Evolutionary conservation across 2,888 invertebrate genomes (phyloP).

Genomic region (Prosapia bicincta): DNA sequence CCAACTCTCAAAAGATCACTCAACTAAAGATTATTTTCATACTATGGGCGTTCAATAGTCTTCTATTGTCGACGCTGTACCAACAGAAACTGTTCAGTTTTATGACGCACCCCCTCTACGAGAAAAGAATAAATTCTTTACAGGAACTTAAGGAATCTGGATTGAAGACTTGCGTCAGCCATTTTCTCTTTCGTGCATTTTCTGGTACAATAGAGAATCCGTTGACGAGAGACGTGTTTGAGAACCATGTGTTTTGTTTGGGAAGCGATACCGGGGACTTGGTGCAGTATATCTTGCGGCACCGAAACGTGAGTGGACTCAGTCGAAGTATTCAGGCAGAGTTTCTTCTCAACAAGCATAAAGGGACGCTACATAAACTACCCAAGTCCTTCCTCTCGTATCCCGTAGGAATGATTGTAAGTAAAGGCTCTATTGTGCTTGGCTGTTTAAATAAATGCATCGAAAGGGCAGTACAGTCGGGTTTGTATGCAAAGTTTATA

Average conservation of each 20-base stretch:
- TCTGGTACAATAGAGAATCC: neutral
- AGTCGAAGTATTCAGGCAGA: neutral
- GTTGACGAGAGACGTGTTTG: neutral
- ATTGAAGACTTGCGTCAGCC: neutral
- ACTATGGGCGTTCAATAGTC: neutral
- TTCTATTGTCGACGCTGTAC: neutral
- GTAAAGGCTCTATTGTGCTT: neutral
- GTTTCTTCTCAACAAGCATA: neutral
- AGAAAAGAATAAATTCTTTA: neutral
- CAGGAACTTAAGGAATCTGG: neutral
- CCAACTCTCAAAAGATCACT: neutral
- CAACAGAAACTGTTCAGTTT: neutral
- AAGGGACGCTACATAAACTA: neutral
- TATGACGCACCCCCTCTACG: neutral
- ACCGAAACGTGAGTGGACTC: neutral
- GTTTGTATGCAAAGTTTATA: neutral
- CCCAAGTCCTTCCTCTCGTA: neutral
- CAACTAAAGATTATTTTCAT: neutral
- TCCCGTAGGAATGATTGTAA: neutral
- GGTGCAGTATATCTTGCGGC: neutral
- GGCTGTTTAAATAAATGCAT: neutral
- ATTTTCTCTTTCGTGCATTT: neutral
- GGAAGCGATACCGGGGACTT: neutral
- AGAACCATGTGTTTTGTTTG: neutral
- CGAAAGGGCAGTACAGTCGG: neutral